phyloP scores from a whole-genome alignment of 2,113 vertebrate species.

The Hippocampus mohnikei region DNA sequence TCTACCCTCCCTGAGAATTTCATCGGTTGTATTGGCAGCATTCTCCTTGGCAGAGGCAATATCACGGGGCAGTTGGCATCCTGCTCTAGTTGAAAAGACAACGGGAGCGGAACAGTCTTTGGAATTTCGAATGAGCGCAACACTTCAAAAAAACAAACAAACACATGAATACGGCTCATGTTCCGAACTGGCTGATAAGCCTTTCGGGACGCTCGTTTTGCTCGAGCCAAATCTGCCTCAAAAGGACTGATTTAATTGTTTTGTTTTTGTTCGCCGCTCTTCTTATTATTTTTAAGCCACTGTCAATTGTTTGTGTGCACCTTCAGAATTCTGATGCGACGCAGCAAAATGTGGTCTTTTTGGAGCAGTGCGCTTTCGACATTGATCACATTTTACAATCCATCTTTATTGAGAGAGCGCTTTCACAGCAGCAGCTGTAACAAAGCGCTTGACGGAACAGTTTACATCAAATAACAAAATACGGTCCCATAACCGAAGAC shows the following conservation, averaged over 20 bases:
- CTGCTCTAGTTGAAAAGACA: constrained; percentile 8
- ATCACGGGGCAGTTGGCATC: constrained; percentile 2
- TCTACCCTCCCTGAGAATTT: neutral
- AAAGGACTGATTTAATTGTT: constrained; percentile 57
- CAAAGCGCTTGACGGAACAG: too few species aligned
- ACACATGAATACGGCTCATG: constrained; percentile 6
- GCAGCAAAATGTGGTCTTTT: neutral
- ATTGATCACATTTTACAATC: too few species aligned
- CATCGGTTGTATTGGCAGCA: neutral
- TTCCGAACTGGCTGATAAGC: neutral
- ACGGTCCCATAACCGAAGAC: too few species aligned
- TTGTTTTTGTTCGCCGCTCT: neutral
- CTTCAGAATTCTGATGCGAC: neutral
- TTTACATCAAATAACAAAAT: too few species aligned
- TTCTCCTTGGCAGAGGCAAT: neutral
- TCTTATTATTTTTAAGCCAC: constrained; percentile 16
- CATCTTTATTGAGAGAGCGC: too few species aligned
- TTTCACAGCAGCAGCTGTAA: too few species aligned
- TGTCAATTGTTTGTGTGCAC: neutral
- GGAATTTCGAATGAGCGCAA: constrained; percentile 15
- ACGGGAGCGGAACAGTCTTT: constrained; percentile 17
- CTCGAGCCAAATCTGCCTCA: constrained; percentile 48
- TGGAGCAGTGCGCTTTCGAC: too few species aligned
- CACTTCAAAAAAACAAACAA: constrained; percentile 15
- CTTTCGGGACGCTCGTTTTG: constrained; percentile 54